A percentile compares a stretch with the other conserved stretches of the same genome.
These are phyloP conservation scores for Apteryx owenii DNA, from an alignment of 2,113 vertebrate genomes.

Conservation along the genomic window DNA sequence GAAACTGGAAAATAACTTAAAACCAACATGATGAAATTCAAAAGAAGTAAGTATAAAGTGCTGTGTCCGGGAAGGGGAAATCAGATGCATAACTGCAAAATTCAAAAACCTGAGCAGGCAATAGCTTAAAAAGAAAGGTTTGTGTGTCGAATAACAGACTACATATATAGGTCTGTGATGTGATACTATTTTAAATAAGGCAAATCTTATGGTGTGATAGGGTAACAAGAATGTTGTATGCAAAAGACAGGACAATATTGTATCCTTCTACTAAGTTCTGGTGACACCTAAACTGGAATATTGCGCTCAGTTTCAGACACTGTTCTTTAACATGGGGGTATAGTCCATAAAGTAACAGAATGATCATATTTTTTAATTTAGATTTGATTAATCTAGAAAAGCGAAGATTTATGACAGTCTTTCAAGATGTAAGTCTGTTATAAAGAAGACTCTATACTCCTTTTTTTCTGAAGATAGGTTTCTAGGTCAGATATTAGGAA, in stretches of 20 bases:
- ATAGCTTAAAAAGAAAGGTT: background rate
- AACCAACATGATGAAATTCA: background rate
- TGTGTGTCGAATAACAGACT: background rate
- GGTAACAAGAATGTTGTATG: background rate
- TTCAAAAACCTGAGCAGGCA: background rate
- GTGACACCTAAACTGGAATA: background rate
- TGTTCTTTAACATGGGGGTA: background rate
- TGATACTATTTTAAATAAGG: background rate
- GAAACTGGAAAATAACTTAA: background rate
- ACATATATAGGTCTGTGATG: background rate
- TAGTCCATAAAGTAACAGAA: background rate
- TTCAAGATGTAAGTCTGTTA: background rate
- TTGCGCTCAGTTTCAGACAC: background rate
- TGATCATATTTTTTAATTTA: background rate
- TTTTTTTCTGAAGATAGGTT: background rate
- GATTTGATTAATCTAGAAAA: background rate
- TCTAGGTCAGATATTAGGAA: background rate
- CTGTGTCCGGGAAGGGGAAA: background rate
- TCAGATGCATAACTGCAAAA: background rate
- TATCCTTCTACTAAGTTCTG: background rate
- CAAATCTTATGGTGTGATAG: background rate
- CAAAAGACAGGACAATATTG: background rate
- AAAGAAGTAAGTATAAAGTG: background rate
- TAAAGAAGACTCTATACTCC: background rate
- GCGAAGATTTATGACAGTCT: background rate